These are phyloP conservation scores for Chloroceryle amazona DNA, from an alignment of 2,797 vertebrate genomes.

Conservation along the genomic window DNA sequence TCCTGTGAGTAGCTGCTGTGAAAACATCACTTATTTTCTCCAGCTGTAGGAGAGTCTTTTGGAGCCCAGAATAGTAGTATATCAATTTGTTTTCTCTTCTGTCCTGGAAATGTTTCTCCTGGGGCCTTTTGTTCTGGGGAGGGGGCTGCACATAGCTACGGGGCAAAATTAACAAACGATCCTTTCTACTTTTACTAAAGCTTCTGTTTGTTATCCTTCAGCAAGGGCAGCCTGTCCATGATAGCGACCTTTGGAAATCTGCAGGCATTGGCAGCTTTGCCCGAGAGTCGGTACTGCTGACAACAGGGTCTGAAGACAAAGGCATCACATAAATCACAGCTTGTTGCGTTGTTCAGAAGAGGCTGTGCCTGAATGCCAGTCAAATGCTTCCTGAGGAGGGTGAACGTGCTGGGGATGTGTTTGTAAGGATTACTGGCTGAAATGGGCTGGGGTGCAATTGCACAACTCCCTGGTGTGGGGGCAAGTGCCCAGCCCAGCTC, in stretches of 20 bases:
- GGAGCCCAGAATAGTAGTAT: neutral
- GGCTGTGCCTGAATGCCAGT: neutral
- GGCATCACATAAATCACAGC: conserved; percentile 30
- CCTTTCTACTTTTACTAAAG: neutral
- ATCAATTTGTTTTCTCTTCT: neutral
- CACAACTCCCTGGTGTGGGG: neutral
- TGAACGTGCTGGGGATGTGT: neutral
- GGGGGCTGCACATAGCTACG: neutral
- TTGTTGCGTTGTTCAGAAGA: neutral
- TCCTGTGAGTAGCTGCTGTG: conserved; percentile 16
- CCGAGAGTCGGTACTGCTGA: conserved; percentile 13
- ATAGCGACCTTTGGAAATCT: conserved; percentile 15
- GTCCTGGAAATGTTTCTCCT: neutral
- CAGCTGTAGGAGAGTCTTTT: neutral
- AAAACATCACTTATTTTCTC: conserved; percentile 16
- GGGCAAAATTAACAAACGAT: neutral
- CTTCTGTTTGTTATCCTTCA: neutral
- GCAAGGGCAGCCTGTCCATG: neutral
- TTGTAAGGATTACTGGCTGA: neutral
- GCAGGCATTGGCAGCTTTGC: neutral
- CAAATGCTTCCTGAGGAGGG: conserved; percentile 14
- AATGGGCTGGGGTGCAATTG: neutral
- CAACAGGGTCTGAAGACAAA: conserved; percentile 50
- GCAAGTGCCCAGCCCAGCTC: neutral
- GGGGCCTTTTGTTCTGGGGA: neutral